Percentiles rank a stretch among this genome's conserved stretches.
Evolutionary conservation across 37 sponge, comb jelly and placozoan species (phyloP).

Genomic region (Eunapius fragilis): DNA sequence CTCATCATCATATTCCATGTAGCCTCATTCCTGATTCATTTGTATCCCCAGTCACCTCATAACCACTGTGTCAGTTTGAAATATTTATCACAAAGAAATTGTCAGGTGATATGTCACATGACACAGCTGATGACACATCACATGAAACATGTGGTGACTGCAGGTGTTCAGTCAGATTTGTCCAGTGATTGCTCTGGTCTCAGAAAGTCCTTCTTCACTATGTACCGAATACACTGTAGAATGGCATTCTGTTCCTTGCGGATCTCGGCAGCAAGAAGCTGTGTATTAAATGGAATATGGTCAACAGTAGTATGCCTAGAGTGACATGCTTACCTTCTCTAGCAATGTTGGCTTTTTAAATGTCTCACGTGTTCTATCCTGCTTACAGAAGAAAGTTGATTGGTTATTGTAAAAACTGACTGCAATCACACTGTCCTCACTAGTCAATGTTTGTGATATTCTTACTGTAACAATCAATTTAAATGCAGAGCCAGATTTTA

Average conservation of each 20-base stretch:
- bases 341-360: slow-evolving; percentile 54
- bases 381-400: neutral
- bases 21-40: too few relatives aligned
- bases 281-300: neutral
- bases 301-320: neutral
- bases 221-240: slow-evolving; percentile 85
- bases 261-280: slow-evolving; percentile 89
- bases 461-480: too few relatives aligned
- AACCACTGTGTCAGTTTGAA: too few relatives aligned
- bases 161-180: neutral
- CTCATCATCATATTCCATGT: neutral
- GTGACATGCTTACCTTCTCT: slow-evolving; percentile 56
- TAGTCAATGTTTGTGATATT: too few relatives aligned
- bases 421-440: too few relatives aligned
- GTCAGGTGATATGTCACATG: neutral
- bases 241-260: slow-evolving; percentile 77
- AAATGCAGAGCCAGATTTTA: too few relatives aligned
- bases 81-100: too few relatives aligned
- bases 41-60: too few relatives aligned
- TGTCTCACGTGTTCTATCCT: neutral
- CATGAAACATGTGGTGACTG: neutral
- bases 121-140: too few relatives aligned
- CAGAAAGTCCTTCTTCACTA: slow-evolving; percentile 76
- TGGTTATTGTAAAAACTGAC: neutral
- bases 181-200: neutral